phyloP scores from a whole-genome alignment of 2,113 vertebrate genomes.

The Perccottus glenii region DNA sequence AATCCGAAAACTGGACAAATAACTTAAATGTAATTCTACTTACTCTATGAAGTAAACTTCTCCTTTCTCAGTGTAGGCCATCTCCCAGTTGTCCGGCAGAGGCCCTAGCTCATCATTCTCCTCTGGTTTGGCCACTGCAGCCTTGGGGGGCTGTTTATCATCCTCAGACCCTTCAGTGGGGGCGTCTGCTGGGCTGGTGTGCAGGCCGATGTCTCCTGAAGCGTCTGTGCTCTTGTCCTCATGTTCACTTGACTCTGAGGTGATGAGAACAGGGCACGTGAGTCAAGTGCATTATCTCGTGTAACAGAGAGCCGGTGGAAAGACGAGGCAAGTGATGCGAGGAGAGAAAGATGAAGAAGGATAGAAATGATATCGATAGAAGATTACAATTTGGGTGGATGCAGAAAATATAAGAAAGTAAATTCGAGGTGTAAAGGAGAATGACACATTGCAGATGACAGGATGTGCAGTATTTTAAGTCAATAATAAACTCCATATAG shows the following conservation, averaged over 20 bases:
- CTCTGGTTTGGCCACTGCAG: constrained; percentile 80
- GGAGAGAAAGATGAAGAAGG: constrained; percentile 9
- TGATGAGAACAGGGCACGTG: constrained; percentile 38
- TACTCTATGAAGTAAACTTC: constrained; percentile 99
- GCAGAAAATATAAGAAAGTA: constrained; percentile 30
- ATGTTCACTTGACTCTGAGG: constrained; percentile 94
- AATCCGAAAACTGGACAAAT: too few relatives aligned
- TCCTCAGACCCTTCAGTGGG: constrained; percentile 84
- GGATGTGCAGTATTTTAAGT: constrained; percentile 19
- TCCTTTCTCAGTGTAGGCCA: constrained; percentile 98
- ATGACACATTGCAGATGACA: constrained; percentile 4
- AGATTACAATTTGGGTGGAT: constrained; percentile 7
- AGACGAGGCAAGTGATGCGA: constrained; percentile 30
- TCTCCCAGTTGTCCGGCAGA: constrained; percentile 98
- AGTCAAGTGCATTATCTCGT: constrained; percentile 36
- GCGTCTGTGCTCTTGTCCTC: constrained; percentile 91
- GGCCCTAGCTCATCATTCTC: constrained; percentile 90
- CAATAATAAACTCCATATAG: too few relatives aligned
- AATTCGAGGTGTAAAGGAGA: constrained; percentile 32
- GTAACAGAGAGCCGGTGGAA: constrained; percentile 9
- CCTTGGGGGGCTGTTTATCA: constrained; percentile 83
- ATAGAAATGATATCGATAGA: constrained; percentile 17
- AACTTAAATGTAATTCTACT: constrained; percentile 68
- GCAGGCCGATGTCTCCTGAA: constrained; percentile 83
- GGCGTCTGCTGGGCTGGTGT: constrained; percentile 80